These are phyloP conservation scores for Sander vitreus DNA, from an alignment of 2,113 vertebrate genomes.

Conservation along the genomic window DNA sequence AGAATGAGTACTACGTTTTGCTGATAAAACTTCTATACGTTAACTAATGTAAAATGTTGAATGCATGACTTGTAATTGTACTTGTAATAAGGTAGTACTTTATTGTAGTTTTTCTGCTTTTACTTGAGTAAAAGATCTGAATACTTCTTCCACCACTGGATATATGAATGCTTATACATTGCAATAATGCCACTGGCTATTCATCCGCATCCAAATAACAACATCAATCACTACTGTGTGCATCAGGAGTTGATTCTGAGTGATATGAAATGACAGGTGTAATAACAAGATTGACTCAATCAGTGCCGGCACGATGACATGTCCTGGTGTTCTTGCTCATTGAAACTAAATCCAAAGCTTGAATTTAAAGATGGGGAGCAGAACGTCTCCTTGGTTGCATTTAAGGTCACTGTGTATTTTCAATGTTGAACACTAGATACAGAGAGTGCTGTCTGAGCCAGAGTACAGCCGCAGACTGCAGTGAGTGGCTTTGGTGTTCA, in stretches of 20 bases:
- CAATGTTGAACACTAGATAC: not conserved
- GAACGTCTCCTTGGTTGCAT: slow-evolving; percentile 26
- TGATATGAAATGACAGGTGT: slow-evolving; percentile 66
- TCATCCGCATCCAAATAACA: slow-evolving; percentile 37
- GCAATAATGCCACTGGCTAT: slow-evolving; percentile 23
- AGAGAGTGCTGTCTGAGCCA: slow-evolving; percentile 32
- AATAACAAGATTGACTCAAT: slow-evolving; percentile 63
- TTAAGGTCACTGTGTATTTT: slow-evolving; percentile 50
- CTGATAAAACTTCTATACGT: too few species aligned
- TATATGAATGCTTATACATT: not conserved
- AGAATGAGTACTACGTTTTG: too few species aligned
- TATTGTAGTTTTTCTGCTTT: not conserved
- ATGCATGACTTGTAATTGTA: not conserved
- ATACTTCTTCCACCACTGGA: slow-evolving; percentile 4
- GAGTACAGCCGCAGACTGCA: slow-evolving; percentile 53
- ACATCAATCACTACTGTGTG: slow-evolving; percentile 24
- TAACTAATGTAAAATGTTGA: too few species aligned
- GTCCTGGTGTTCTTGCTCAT: slow-evolving; percentile 27
- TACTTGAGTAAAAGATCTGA: not conserved
- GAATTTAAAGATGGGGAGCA: slow-evolving; percentile 24
- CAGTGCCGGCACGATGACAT: slow-evolving; percentile 27
- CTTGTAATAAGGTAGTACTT: too few species aligned
- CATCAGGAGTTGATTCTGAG: slow-evolving; percentile 46
- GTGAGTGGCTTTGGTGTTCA: slow-evolving; percentile 57
- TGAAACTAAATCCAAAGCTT: slow-evolving; percentile 20